phyloP scores from a whole-genome alignment of 23 tunicate species.

The Trididemnum miniatum region DNA sequence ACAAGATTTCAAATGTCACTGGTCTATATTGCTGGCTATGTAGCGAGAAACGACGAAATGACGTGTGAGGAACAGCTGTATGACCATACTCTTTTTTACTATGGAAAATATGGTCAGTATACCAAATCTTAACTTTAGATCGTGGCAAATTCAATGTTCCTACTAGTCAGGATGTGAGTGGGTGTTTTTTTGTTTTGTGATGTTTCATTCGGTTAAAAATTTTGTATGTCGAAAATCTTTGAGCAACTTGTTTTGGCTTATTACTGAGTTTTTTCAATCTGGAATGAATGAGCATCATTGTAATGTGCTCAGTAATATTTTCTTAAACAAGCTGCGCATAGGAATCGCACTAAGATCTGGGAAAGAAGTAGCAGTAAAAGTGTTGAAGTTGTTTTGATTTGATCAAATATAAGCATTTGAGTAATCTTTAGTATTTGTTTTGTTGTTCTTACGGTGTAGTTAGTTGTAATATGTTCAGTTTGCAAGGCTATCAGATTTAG shows the following conservation, averaged over 20 bases:
- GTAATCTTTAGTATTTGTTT: too few species aligned
- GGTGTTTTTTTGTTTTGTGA: conserved; percentile 10
- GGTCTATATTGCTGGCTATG: conserved; percentile 1
- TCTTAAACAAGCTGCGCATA: not conserved
- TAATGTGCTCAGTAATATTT: not conserved
- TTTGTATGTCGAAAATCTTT: conserved; percentile 4
- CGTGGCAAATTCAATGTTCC: conserved; percentile 10
- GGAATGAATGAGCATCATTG: not conserved
- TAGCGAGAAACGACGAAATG: not conserved
- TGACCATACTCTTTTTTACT: not conserved
- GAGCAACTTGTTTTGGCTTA: not conserved
- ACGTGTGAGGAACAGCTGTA: not conserved
- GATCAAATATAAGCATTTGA: too few species aligned
- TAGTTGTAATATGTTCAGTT: too few species aligned
- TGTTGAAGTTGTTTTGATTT: conserved; percentile 4
- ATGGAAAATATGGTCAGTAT: not conserved
- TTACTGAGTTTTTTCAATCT: not conserved
- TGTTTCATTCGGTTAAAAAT: conserved; percentile 8
- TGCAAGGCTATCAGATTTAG: too few species aligned
- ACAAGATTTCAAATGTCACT: conserved; percentile 1
- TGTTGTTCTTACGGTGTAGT: too few species aligned
- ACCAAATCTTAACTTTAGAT: conserved; percentile 9
- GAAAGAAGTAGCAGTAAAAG: conserved; percentile 1
- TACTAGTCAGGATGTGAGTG: not conserved
- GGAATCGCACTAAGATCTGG: not conserved